Conservation (phyloP, 2,797 vertebrate species). For the Balearica regulorum region DNA sequence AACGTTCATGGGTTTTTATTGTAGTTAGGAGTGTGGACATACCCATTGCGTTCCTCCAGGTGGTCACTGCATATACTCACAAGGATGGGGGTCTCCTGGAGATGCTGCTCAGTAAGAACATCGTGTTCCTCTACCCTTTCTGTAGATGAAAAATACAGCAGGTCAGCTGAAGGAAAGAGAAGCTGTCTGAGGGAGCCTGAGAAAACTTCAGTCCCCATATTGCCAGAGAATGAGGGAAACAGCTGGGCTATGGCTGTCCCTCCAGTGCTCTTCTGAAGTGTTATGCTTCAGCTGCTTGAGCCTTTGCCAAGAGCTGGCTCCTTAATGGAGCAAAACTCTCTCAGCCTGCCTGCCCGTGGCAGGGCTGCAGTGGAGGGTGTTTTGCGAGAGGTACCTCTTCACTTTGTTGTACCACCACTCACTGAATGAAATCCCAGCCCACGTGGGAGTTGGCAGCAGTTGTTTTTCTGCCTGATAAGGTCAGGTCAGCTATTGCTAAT, state of each 20-base stretch:
- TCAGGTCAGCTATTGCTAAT: neutral
- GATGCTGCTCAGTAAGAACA: neutral
- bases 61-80: neutral
- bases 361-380: neutral
- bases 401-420: neutral
- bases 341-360: neutral
- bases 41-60: neutral
- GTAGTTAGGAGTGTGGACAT: fast-evolving
- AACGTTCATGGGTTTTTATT: neutral
- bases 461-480: neutral
- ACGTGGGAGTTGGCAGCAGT: neutral
- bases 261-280: neutral
- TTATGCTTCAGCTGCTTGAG: neutral
- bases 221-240: neutral
- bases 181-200: neutral
- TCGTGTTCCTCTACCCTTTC: neutral
- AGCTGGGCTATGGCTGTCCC: neutral
- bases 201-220: neutral
- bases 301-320: neutral
- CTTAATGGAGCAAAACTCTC: neutral
- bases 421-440: neutral
- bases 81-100: neutral
- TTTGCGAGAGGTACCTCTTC: neutral
- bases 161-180: neutral
- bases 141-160: neutral